Evolutionary conservation across 2,888 invertebrate species (phyloP), one percentile per base, ranked within the genome.

Genomic region (Rhamnusium bicolor): DNA sequence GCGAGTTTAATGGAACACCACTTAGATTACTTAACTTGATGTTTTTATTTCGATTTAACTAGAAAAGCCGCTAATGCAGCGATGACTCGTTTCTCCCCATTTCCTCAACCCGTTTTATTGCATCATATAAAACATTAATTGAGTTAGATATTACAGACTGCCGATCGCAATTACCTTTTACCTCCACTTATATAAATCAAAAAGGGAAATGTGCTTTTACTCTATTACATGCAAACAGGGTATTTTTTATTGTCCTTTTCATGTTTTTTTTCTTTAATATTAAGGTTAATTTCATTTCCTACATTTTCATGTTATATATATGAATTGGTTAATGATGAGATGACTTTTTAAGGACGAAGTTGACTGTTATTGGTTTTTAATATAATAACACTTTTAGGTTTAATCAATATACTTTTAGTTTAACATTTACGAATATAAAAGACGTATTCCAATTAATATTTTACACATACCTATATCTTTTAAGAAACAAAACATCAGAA

Each of bases 1-100:
- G 81, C 82, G 81, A 80, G 81, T 85, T 86, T 86, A 87, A 87
- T 87, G 86, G 86, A 87, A 86, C 85, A 84, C 86, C 86, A 86
- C 86, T 86, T 85, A 85, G 85, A 85, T 86, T 85, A 86, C 85
- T 85, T 84, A 85, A 85, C 84, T 83, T 85, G 85, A 85, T 85
- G 85, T 85, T 86, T 85, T 86, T 85, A 85, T 85, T 85, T 84
- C 84, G 84, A 83, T 84, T 84, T 82, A 84, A 84, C 84, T 79
- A 81, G 82, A 74, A 83, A 83, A 81, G 80, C 82, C 82, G 83
- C 81, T 86, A 86, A 84, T 84, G 84, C 79, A 82, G 76, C 74
- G 76, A 74, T 80, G 78, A 79, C 70, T 68, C 71, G 69, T 10
- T 58, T 74, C 77, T 77, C 75, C 70, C 71, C 53, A 19, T 71